Evolutionary conservation across 1,140 invertebrate species (phyloP), one percentile per base, ranked within the genome.

Genomic region (Rhyzopertha dominica): DNA sequence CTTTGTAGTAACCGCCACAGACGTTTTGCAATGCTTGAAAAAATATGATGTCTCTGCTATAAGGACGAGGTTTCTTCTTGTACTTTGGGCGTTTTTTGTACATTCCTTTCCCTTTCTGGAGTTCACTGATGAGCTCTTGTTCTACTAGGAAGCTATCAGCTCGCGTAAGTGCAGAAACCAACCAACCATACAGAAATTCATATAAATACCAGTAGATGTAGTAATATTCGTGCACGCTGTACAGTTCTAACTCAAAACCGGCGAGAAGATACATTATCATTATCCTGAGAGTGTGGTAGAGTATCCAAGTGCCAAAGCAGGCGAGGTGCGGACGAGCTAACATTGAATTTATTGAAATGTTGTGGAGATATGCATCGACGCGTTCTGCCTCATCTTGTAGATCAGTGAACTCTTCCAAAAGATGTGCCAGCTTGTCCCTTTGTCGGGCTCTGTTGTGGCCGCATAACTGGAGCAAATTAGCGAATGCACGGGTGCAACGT

Each of bases 191-290:
- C 3, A 98, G 71, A 68, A 95, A 91, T 72, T 98, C 93, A 69
- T 93, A 93, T 17, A 97, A 70, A 69, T 98, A 97, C 91, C 91
- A 95, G 72, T 85, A 95, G 50, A 95, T 86, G 62, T 95, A 98
- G 58, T 94, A 85, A 70, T 91, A 97, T 72, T 98, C 95, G 64
- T 96, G 93, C n/a, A 86, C 81, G 28, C 90, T 90, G 72, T 97
- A 98, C 0, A 98, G 70, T 66, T 97, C 93, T 12, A 98, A 72
- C 63, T 98, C 94, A 59, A 98, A 92, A 0, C 95, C 95, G 37
- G 90, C 87, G 43, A 97, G 75, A 16, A 96, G 74, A 70, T 95
- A 98, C 66, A 92, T 85, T 43, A 95, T 87, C 91, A 97, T 97
- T n/a, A 94, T 82, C 47, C 88, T 76, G 12, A 97, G 74, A n/a